Conservation (phyloP, 1,140 invertebrate species). For the Drosophila pachea region DNA sequence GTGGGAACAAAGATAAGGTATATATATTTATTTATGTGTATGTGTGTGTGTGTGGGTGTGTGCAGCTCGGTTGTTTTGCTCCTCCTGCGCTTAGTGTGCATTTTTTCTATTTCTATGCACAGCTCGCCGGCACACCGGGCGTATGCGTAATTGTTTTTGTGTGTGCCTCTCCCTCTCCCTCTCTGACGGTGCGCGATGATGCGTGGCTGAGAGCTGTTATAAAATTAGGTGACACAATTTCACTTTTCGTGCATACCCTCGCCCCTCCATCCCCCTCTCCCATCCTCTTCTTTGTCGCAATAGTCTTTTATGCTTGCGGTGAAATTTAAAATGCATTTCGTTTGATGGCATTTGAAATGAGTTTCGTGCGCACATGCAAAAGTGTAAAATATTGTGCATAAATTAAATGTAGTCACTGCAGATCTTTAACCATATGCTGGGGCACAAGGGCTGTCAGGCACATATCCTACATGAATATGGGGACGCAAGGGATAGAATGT, state of each 20-base stretch:
- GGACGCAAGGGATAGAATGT: too few relatives aligned
- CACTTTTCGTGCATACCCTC: constrained; percentile 29
- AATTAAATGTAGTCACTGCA: constrained; percentile 12
- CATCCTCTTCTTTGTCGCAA: constrained; percentile 9
- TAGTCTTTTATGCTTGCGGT: constrained; percentile 17
- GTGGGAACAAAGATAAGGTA: constrained; percentile 29
- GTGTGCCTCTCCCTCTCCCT: constrained; percentile 21
- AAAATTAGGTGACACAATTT: constrained; percentile 75
- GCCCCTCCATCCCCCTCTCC: constrained; percentile 1
- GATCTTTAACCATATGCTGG: background rate
- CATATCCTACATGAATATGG: background rate
- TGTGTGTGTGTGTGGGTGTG: background rate
- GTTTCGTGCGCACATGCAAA: constrained; percentile 31
- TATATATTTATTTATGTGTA: constrained; percentile 29
- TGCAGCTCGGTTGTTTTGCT: constrained; percentile 28
- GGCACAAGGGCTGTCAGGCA: background rate
- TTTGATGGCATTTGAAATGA: constrained; percentile 65
- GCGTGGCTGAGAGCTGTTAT: constrained; percentile 57
- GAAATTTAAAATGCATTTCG: constrained; percentile 62
- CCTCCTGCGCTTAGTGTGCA: constrained; percentile 40
- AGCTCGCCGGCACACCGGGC: constrained; percentile 11
- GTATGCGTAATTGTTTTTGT: constrained; percentile 40
- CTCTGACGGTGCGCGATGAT: constrained; percentile 52
- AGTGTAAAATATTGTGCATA: constrained; percentile 30
- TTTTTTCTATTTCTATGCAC: constrained; percentile 6